These are phyloP conservation scores for Epizoanthus illoricatus DNA, from an alignment of 92 coral and sea anemone genomes.

Conservation along the genomic window DNA sequence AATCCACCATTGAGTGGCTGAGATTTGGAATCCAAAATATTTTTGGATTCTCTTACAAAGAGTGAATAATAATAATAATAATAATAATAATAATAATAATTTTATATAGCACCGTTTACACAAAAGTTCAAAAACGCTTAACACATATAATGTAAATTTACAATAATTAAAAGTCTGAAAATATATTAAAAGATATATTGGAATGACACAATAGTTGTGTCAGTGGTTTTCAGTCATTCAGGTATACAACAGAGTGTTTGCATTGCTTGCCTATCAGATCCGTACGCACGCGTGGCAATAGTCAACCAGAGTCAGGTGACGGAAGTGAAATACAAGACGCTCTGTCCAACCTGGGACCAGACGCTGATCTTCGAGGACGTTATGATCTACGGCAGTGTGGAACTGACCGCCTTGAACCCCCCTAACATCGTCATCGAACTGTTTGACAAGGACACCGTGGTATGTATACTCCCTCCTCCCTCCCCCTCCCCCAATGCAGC, in stretches of 20 bases:
- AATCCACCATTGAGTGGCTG: too few relatives aligned
- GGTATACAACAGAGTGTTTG: not conserved
- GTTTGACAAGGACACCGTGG: conserved; percentile 91
- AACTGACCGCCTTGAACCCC: conserved; percentile 71
- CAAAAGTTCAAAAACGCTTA: too few relatives aligned
- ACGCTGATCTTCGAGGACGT: conserved; percentile 82
- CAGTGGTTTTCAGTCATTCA: not conserved
- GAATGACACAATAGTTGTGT: too few relatives aligned
- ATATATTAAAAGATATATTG: too few relatives aligned
- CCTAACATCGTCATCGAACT: conserved; percentile 87
- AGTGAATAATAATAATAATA: too few relatives aligned
- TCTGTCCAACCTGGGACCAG: conserved; percentile 99
- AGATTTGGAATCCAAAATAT: too few relatives aligned
- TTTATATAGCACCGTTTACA: too few relatives aligned
- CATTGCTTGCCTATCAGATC: conserved; percentile 53
- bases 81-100: too few relatives aligned
- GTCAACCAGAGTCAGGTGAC: conserved; percentile 86
- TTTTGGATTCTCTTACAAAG: too few relatives aligned
- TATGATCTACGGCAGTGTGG: conserved; percentile 77
- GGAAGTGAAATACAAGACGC: conserved; percentile 62
- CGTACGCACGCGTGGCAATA: conserved; percentile 84
- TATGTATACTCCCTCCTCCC: conserved; percentile 32
- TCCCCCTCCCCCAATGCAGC: too few relatives aligned
- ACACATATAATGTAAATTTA: too few relatives aligned
- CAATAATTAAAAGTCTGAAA: too few relatives aligned